phyloP scores from a whole-genome alignment of 2,888 invertebrate genomes.

The Metopia argyrocephala region DNA sequence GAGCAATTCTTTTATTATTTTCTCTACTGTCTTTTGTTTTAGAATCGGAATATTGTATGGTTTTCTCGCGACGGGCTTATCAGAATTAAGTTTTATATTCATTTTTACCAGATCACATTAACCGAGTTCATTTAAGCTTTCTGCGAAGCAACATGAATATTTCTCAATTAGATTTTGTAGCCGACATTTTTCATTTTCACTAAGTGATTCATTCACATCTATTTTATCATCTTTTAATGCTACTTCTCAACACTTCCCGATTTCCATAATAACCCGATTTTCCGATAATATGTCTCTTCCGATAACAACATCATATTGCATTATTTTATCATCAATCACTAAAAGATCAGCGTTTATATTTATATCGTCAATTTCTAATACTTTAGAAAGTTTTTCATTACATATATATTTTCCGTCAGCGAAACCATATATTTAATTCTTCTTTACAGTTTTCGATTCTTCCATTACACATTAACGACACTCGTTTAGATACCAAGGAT shows the following conservation, averaged over 20 bases:
- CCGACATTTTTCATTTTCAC: constrained; percentile 7
- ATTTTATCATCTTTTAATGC: constrained; percentile 29
- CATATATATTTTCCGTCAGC: constrained; percentile 42
- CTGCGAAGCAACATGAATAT: too few relatives aligned
- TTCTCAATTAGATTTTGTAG: not conserved
- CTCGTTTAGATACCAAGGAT: constrained; percentile 21
- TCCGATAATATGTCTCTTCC: too few relatives aligned
- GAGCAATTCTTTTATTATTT: too few relatives aligned
- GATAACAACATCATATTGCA: constrained; percentile 32
- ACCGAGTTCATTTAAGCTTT: too few relatives aligned
- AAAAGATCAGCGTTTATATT: constrained; percentile 7
- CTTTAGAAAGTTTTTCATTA: too few relatives aligned
- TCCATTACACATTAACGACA: constrained; percentile 8
- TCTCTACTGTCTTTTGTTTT: constrained; percentile 36
- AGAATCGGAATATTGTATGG: too few relatives aligned
- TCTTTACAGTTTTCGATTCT: constrained; percentile 4
- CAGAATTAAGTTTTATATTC: too few relatives aligned
- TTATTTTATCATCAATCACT: constrained; percentile 14
- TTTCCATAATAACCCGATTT: too few relatives aligned
- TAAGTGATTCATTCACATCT: too few relatives aligned
- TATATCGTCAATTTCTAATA: constrained; percentile 16
- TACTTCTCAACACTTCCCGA: constrained; percentile 37
- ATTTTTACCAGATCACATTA: constrained; percentile 45
- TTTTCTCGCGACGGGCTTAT: too few relatives aligned
- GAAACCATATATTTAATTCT: constrained; percentile 33